These are phyloP conservation scores for Drosophila murphyi DNA, from an alignment of 1,140 invertebrate genomes.

Conservation along the genomic window DNA sequence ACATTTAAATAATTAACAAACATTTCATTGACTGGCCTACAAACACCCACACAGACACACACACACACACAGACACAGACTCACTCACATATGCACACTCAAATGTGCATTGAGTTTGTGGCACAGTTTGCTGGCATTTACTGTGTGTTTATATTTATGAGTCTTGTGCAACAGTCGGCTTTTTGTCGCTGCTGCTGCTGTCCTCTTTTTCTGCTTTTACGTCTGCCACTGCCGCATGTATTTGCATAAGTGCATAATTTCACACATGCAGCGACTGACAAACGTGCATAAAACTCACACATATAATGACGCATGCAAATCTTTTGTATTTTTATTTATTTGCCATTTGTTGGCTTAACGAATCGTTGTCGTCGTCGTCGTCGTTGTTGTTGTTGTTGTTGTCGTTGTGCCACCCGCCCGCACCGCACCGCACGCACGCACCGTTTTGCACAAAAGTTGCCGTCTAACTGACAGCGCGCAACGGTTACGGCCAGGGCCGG, in stretches of 20 bases:
- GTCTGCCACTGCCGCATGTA: slow-evolving; percentile 20
- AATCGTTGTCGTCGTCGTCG: slow-evolving; percentile 20
- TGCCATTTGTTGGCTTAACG: slow-evolving; percentile 29
- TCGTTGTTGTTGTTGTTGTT: slow-evolving; percentile 11
- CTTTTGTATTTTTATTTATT: slow-evolving; percentile 33
- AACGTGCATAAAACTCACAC: slow-evolving; percentile 3
- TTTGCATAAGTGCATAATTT: slow-evolving; percentile 71
- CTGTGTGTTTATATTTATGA: slow-evolving; percentile 60
- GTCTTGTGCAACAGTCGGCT: slow-evolving; percentile 39
- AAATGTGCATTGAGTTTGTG: slow-evolving; percentile 48
- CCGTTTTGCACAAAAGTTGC: slow-evolving; percentile 63
- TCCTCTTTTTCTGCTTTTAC: slow-evolving; percentile 10
- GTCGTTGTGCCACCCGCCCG: slow-evolving; percentile 29
- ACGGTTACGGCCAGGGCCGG: slow-evolving; percentile 24
- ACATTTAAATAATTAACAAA: slow-evolving; percentile 78
- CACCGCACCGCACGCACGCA: slow-evolving; percentile 54
- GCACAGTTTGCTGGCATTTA: slow-evolving; percentile 40
- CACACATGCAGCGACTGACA: slow-evolving; percentile 3
- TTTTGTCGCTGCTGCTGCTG: background rate
- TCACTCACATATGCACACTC: slow-evolving; percentile 46
- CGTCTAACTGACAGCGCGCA: slow-evolving; percentile 65
- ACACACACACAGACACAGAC: background rate
- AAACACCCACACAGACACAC: slow-evolving; percentile 18
- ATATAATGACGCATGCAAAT: slow-evolving; percentile 4
- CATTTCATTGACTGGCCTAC: slow-evolving; percentile 75